These are phyloP conservation scores for Eublepharis macularius DNA, from an alignment of 2,113 vertebrate genomes.

Conservation along the genomic window DNA sequence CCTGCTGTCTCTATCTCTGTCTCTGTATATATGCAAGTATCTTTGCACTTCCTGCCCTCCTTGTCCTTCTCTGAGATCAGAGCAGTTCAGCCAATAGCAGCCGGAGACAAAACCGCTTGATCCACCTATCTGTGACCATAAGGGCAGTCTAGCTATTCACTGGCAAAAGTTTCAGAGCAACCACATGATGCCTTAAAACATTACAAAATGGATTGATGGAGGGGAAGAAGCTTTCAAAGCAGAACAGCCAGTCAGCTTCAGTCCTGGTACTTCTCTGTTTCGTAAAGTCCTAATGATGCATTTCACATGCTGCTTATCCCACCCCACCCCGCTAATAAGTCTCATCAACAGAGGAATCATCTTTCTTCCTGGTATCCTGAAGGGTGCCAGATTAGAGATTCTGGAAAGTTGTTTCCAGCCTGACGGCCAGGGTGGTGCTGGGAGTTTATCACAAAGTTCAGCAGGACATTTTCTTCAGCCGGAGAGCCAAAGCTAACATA, in stretches of 20 bases:
- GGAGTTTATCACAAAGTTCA: constrained; percentile 36
- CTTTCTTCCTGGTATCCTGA: not conserved
- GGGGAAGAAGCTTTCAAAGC: not conserved
- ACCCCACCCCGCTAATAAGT: not conserved
- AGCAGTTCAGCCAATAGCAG: no score
- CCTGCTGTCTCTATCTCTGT: no score
- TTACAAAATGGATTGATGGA: not conserved
- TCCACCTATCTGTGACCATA: no score
- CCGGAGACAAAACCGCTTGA: no score
- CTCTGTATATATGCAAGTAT: no score
- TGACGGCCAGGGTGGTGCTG: not conserved
- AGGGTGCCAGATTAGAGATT: not conserved
- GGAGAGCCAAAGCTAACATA: constrained; percentile 69
- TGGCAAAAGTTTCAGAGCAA: no score
- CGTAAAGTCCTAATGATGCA: not conserved
- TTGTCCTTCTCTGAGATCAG: no score
- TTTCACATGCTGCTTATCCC: not conserved
- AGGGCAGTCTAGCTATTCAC: no score
- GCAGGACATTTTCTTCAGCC: constrained; percentile 41
- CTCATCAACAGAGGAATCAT: not conserved
- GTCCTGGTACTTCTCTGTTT: not conserved
- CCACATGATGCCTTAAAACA: no score
- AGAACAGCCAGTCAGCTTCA: not conserved
- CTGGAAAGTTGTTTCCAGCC: constrained; percentile 12
- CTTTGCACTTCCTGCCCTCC: no score